Percentiles rank a stretch among this genome's conserved stretches.
phyloP scores from a whole-genome alignment of 2,113 vertebrate species.

The Sylvia atricapilla region DNA sequence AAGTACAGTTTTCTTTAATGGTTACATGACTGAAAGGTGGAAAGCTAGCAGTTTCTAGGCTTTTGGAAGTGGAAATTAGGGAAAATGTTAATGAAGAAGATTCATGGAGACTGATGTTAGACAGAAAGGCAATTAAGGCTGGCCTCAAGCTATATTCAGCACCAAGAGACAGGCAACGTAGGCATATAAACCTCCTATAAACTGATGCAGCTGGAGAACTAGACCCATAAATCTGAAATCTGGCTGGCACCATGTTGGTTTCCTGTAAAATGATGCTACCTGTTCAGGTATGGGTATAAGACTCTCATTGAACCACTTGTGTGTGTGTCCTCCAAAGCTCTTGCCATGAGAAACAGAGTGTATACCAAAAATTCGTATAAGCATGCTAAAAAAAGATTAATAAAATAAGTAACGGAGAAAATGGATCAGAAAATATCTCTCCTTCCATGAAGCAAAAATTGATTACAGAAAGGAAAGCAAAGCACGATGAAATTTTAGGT shows the following conservation, averaged over 20 bases:
- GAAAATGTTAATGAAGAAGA: neutral
- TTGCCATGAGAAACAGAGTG: neutral
- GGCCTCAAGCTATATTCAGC: neutral
- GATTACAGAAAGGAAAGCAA: neutral
- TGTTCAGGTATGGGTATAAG: neutral
- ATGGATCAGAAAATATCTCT: neutral
- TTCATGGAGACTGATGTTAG: neutral
- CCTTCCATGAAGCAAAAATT: neutral
- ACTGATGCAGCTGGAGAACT: neutral
- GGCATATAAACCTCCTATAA: neutral
- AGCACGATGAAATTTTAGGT: neutral
- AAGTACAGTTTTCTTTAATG: neutral
- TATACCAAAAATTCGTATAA: neutral
- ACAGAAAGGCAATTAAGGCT: neutral
- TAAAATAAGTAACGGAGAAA: neutral
- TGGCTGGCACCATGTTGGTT: neutral
- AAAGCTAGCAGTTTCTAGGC: neutral
- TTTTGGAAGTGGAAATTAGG: neutral
- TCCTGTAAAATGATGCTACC: neutral
- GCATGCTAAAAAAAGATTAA: neutral
- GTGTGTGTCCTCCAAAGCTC: neutral
- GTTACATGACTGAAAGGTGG: neutral
- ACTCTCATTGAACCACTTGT: accelerated
- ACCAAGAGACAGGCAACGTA: neutral
- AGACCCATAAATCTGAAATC: neutral